phyloP scores from a whole-genome alignment of 2,113 vertebrate genomes.

The Pseudopodoces humilis region DNA sequence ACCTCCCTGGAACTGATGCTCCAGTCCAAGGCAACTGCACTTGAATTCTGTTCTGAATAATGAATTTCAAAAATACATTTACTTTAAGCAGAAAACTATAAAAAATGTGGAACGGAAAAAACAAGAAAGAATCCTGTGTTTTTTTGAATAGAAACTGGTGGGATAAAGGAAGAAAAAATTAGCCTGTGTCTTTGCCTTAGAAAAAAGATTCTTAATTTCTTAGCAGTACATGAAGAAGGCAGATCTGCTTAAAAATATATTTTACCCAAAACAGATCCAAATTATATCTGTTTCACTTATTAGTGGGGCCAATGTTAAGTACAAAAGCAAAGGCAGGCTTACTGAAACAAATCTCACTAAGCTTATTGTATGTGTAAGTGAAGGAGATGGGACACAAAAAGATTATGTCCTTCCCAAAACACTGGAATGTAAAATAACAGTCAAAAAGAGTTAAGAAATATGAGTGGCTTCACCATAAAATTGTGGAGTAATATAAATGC shows the following conservation, averaged over 20 bases:
- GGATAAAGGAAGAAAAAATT: neutral
- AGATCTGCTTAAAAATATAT: neutral
- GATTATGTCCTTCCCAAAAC: neutral
- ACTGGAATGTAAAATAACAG: neutral
- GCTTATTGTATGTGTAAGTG: neutral
- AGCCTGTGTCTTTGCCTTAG: neutral
- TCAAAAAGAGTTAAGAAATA: neutral
- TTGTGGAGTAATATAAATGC: neutral
- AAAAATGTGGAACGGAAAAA: neutral
- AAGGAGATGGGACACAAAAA: neutral
- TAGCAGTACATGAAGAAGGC: neutral
- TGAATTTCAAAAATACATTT: neutral
- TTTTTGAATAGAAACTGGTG: neutral
- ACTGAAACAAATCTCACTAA: neutral
- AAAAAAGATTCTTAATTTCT: neutral
- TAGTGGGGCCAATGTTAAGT: neutral
- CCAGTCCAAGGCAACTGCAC: neutral
- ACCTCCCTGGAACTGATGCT: neutral
- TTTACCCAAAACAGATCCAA: neutral
- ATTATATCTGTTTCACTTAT: neutral
- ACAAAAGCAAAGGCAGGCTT: neutral
- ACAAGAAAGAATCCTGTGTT: neutral
- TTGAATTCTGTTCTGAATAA: neutral
- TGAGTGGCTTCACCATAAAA: neutral
- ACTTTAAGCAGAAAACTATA: neutral